Evolutionary conservation across 2,797 vertebrate species (phyloP), one percentile per base, ranked within the genome.

Genomic region (Melanogrammus aeglefinus): DNA sequence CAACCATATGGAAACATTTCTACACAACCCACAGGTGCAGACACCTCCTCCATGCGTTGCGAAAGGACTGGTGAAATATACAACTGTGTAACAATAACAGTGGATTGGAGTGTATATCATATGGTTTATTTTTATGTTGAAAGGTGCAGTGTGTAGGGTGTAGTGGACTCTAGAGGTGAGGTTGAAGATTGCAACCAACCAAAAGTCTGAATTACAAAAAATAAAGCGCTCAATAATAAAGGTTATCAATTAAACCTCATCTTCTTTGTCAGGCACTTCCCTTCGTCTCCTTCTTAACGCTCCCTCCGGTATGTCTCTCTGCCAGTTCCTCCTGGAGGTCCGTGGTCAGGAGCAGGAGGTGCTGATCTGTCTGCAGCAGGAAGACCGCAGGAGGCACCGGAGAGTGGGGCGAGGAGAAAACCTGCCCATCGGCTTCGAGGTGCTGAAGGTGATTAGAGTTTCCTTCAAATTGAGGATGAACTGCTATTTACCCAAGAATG

Each of bases 341-440:
- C 83, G 66, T 27, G 82, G 80, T 38, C 84, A 89, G 66, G 92
- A 90, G 72, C 93, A 95, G 79, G 93, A 95, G 79, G 91, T 95
- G 78, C 85, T 96, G 77, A 93, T 96, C 83, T 95, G 94, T 57
- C 89, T 96, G 80, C 95, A 96, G 85, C 95, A 96, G 88, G 93
- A 95, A 80, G 95, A 96, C 89, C 87, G 90, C 79, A 93, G 95
- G 85, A 90, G 92, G 21, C 82, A 84, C 35, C 91, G 94, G 73
- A 95, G 87, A 70, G 91, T 94, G 0, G 94, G 95, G 75, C 86
- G 84, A 36, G 95, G 95, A 44, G 92, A 94, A 44, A 96, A 96
- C 80, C 89, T 96, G 73, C 94, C 95, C 0, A 95, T 96, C 0
- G 95, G 95, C 36, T 96, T 96, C 63, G 95, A 96, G 84, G 93